phyloP scores from a whole-genome alignment of 1,140 invertebrate genomes.

The Hydropsyche tenuis region DNA sequence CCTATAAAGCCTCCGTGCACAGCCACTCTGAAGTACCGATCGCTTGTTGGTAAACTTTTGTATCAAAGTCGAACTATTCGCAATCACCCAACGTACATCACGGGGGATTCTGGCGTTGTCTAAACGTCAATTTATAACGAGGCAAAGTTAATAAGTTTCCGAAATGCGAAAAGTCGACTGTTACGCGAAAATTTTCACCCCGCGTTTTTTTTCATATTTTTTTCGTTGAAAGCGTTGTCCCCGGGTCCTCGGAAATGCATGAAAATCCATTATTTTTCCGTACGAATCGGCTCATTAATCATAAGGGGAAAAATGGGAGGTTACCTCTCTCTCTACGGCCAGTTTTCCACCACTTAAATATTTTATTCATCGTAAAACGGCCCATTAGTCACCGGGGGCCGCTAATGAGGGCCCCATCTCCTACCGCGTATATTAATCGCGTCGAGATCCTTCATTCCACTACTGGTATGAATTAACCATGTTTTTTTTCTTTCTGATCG shows the following conservation, averaged over 20 bases:
- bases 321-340: constrained; percentile 36
- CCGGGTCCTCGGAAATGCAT: constrained; percentile 20
- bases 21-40: too few relatives aligned
- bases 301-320: constrained; percentile 22
- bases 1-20: too few relatives aligned
- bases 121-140: too few relatives aligned
- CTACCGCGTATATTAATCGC: constrained; percentile 34
- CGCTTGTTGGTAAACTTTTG: too few relatives aligned
- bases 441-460: not conserved
- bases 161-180: not conserved
- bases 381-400: constrained; percentile 45
- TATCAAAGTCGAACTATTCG: too few relatives aligned
- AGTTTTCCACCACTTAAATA: constrained; percentile 51
- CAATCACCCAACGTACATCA: too few relatives aligned
- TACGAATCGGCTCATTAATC: constrained; percentile 49
- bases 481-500: too few relatives aligned
- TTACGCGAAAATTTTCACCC: not conserved
- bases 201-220: not conserved
- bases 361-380: constrained; percentile 50
- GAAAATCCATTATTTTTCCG: constrained; percentile 50
- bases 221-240: constrained; percentile 20
- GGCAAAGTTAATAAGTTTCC: too few relatives aligned
- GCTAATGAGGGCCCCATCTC: constrained; percentile 46
- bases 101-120: too few relatives aligned
- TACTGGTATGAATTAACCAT: too few relatives aligned